Percentiles rank a stretch among this genome's conserved stretches.
phyloP scores from a whole-genome alignment of 2,888 invertebrate genomes.

The Caenorhabditis sp. region DNA sequence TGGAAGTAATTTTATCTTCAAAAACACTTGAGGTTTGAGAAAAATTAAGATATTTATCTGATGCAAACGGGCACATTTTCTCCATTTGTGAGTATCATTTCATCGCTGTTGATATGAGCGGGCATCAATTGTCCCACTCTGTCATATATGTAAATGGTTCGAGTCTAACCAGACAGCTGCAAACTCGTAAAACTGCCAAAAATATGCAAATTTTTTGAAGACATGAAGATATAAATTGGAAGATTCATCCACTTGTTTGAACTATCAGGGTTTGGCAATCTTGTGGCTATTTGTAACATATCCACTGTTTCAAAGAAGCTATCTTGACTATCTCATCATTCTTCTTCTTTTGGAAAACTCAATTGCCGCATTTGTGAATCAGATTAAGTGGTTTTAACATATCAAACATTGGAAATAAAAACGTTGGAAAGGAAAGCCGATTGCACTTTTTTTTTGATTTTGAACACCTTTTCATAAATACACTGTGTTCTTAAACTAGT shows the following conservation, averaged over 20 bases:
- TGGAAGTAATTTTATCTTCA: too few species aligned
- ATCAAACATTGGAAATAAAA: too few species aligned
- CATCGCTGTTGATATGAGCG: not conserved
- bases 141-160: conserved; percentile 63
- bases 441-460: too few species aligned
- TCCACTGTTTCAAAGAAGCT: not conserved
- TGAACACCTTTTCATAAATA: too few species aligned
- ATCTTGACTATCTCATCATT: conserved; percentile 28
- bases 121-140: conserved; percentile 26
- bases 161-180: conserved; percentile 62
- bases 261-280: conserved; percentile 44
- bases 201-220: conserved; percentile 63
- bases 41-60: too few species aligned
- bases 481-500: too few species aligned
- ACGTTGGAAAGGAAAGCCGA: too few species aligned
- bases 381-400: too few species aligned
- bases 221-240: conserved; percentile 22
- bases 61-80: too few species aligned
- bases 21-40: too few species aligned
- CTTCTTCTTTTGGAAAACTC: too few species aligned
- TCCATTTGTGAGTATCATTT: not conserved
- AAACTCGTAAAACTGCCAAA: conserved; percentile 46
- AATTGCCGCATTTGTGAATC: too few species aligned
- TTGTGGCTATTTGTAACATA: conserved; percentile 55
- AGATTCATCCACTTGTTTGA: conserved; percentile 36